phyloP scores from a whole-genome alignment of 92 coral and sea anemone genomes.

The Porites divaricata region DNA sequence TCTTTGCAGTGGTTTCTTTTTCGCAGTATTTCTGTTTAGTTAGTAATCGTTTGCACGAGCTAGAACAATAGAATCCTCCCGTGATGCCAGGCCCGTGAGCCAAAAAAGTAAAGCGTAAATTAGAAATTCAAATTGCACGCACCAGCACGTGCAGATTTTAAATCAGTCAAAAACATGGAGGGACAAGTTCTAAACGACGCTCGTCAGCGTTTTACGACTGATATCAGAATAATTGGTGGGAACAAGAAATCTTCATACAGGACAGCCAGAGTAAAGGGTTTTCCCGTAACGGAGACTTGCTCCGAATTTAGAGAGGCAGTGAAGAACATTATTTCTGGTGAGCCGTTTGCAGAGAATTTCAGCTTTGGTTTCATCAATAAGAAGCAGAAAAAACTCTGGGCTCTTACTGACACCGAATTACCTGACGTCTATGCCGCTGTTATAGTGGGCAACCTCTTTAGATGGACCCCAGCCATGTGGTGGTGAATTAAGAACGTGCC shows the following conservation, averaged over 20 bases:
- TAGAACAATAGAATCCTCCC: not conserved
- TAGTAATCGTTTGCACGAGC: not conserved
- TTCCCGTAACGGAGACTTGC: slow-evolving; percentile 38
- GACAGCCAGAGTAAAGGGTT: slow-evolving; percentile 40
- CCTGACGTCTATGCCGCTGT: not conserved
- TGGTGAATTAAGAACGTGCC: slow-evolving; percentile 3
- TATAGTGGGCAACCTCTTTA: slow-evolving; percentile 28
- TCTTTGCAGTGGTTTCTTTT: not conserved
- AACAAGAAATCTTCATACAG: slow-evolving; percentile 37
- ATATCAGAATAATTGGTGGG: slow-evolving; percentile 13
- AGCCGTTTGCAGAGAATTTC: not conserved
- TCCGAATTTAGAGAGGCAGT: slow-evolving; percentile 23
- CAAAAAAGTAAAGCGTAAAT: not conserved
- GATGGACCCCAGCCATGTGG: slow-evolving; percentile 33
- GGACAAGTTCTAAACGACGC: not conserved
- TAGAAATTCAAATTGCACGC: slow-evolving; percentile 12
- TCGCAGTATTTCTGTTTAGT: not conserved
- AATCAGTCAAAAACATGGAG: not conserved
- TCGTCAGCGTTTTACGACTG: slow-evolving; percentile 13
- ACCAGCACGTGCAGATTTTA: not conserved
- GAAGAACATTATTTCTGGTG: slow-evolving; percentile 25
- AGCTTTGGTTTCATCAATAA: slow-evolving; percentile 25
- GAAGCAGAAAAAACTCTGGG: slow-evolving; percentile 34
- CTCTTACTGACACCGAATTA: slow-evolving; percentile 7
- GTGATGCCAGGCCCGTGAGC: not conserved